Evolutionary conservation across 2,797 vertebrate genomes (phyloP).

Genomic region (Coregonus ussuriensis): DNA sequence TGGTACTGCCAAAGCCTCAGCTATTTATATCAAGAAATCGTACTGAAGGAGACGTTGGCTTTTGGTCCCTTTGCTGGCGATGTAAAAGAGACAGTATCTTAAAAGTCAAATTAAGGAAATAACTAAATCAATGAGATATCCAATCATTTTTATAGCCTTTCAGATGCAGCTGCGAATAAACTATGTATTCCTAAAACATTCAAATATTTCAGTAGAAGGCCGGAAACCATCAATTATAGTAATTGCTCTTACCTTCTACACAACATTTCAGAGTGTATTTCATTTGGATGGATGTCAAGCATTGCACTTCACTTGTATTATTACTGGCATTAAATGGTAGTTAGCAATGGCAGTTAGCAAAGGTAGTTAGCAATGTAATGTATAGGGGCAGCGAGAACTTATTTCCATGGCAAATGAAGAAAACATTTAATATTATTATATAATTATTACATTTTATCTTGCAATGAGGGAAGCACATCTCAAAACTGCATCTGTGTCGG

Average conservation of each 20-base stretch:
- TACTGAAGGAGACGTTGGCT: conserved; percentile 9
- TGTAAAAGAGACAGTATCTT: conserved; percentile 26
- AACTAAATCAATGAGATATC: conserved; percentile 6
- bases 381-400: too few relatives aligned
- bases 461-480: neutral
- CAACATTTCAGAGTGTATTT: neutral
- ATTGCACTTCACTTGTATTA: neutral
- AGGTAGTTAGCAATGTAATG: too few relatives aligned
- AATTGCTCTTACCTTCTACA: neutral
- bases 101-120: conserved; percentile 18
- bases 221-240: neutral
- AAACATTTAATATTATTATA: neutral
- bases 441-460: neutral
- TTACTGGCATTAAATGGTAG: neutral
- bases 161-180: conserved; percentile 17
- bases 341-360: too few relatives aligned
- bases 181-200: conserved; percentile 16
- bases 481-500: neutral
- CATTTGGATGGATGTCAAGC: neutral
- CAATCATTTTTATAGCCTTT: conserved; percentile 17
- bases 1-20: conserved; percentile 10
- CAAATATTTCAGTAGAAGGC: neutral
- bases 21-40: conserved; percentile 29
- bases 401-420: too few relatives aligned
- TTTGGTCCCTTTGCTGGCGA: conserved; percentile 5